Evolutionary conservation across 1,140 invertebrate species (phyloP), one percentile per base, ranked within the genome.

Genomic region (Centruroides sculpturatus): DNA sequence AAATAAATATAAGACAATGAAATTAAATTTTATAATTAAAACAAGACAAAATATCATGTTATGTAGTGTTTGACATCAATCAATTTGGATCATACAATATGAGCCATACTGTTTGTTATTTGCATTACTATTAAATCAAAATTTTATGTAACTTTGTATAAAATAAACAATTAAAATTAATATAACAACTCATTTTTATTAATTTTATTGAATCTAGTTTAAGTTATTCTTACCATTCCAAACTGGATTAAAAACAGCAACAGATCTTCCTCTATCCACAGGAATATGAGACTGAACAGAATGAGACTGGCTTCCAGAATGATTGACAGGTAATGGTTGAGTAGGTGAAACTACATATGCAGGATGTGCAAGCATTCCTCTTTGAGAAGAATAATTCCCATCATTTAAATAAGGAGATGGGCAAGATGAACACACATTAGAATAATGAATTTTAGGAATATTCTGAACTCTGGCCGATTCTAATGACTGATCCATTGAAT

Each of bases 201-300:
- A 5, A n/a, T 47, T 34, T 48, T 46, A 6, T 3, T 11, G 35
- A 47, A 57, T 47, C 48, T 57, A 35, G 35, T 3, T 8, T 35
- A 50, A 41, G 5, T 6, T 41, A 41, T 41, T 41, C 57, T 23
- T 23, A 59, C 62, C 62, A 63, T 63, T 63, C 62, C 62, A 63
- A 11, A 58, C 59, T 10, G 62, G 62, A 35, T 63, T 63, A 55
- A 59, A 63, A 9, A 63, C 62, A 34, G 59, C 58, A 12, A 63
- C 23, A 23, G 62, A 55, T 23, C 59, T 63, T 46, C 54, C 54
- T n/a, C 57, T 63, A 34, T 13, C 59, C 41, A 55, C 36, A 36
- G 56, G 62, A 1, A 47, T 53, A n/a, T 47, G 36, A 12, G 55
- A 1, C 3, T 47, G 41, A 13, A 47, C 53, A 6, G 48, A 55